Base-by-base conservation (phyloP, 2,113 vertebrate species). In the Empidonax alnorum region DNA sequence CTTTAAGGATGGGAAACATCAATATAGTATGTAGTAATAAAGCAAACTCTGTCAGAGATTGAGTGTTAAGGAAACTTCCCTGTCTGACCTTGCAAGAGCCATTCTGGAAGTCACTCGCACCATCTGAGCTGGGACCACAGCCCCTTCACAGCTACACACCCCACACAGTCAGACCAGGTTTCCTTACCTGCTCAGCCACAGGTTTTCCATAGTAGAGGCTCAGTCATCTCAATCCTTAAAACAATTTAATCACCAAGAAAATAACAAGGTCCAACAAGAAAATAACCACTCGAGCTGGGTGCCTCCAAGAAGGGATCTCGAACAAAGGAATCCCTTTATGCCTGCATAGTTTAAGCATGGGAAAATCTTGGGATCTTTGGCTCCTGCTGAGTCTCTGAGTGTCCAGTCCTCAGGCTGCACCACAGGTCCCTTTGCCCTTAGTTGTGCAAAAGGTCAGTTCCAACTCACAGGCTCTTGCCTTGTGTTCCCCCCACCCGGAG, bases 321-420 rank as follows among this genome's bases (percentile, higher is more conserved):
- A 62, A 28, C 30, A 76, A 25, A 56, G 22, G 14, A 71, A 37
- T 16, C 23, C 17, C 35, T 69, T 77, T 56, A 13, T 50, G 18
- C 12, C 21, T 6, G 55, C 10, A 12, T 15, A 16, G 25, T 23
- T 14, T 62, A 69, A 63, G 18, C 14, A 23, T 5, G 25, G 19
- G 41, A 37, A 37, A 42, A 20, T 50, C 12, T 71, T 35, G 13
- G 18, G 6, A 10, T 37, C 49, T 27, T 63, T 0, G 0, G 18
- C 14, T 50, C 10, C 31, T 63, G 14, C 18, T 0, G 0, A 28
- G 18, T 27, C 47, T 49, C 31, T 42, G 47, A 49, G 35, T 49
- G 35, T 14, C 31, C 0, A 0, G 17, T 42, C 2, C 21, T 31
- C 35, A 33, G 72, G 8, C 22, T 49, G 72, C 12, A 30, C 25